These are phyloP conservation scores for Apis florea DNA, from an alignment of 1,140 invertebrate genomes.

Conservation along the genomic window DNA sequence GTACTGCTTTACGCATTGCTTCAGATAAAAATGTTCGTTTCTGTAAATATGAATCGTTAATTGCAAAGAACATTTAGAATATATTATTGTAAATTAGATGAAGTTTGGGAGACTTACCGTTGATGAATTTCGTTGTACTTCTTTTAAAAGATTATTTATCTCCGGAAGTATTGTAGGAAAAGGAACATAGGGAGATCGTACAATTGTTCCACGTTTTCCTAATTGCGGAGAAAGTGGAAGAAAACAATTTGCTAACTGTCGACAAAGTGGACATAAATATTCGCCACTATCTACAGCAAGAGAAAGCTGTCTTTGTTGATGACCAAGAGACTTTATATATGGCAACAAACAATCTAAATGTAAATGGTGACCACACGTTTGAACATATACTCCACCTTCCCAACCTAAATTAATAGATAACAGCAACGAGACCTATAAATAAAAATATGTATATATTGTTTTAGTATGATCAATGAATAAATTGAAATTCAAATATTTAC, in stretches of 20 bases:
- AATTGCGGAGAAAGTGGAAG: slow-evolving; percentile 92
- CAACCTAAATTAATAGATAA: slow-evolving; percentile 93
- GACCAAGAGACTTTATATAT: slow-evolving; percentile 91
- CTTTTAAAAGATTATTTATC: slow-evolving; percentile 84
- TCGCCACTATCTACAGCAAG: slow-evolving; percentile 91
- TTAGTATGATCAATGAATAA: background rate
- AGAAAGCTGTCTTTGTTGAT: slow-evolving; percentile 87
- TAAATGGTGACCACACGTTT: slow-evolving; percentile 97
- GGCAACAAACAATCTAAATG: slow-evolving; percentile 95
- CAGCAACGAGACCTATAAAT: slow-evolving; percentile 87
- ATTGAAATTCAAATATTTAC: slow-evolving; percentile 76
- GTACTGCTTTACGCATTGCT: slow-evolving; percentile 94
- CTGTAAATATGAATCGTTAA: slow-evolving; percentile 68
- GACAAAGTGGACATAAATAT: slow-evolving; percentile 95
- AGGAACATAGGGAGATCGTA: slow-evolving; percentile 82
- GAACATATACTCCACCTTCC: slow-evolving; percentile 96
- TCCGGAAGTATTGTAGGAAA: slow-evolving; percentile 82
- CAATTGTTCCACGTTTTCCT: slow-evolving; percentile 84
- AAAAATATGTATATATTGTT: background rate
- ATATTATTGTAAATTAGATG: background rate
- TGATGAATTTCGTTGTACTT: slow-evolving; percentile 82
- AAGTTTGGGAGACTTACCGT: slow-evolving; percentile 75
- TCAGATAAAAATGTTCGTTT: slow-evolving; percentile 84
- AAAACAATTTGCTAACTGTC: slow-evolving; percentile 95
- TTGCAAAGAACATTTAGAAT: slow-evolving; percentile 4